Base-by-base conservation (phyloP, 2,888 invertebrate genomes). In the Antitype chi region DNA sequence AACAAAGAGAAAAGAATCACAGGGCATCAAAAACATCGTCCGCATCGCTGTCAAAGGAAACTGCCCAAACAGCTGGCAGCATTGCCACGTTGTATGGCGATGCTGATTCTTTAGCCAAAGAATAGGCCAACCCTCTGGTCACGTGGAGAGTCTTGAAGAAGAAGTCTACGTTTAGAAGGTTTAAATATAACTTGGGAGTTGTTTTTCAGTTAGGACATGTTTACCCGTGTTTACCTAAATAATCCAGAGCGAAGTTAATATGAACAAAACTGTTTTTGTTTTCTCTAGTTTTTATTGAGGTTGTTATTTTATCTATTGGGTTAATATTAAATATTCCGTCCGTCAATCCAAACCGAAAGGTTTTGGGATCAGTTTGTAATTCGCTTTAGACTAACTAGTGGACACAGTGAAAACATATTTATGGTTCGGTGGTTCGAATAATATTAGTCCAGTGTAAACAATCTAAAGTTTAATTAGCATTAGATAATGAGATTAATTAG, bases 301-400 rank as follows among this genome's bases (percentile, higher is more conserved):
- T 69, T 32, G 25, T 7, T 64, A 38, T 32, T 57, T 38, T 47
- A 47, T 47, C 6, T 79, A 52, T 69, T 73, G 6, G 49, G n/a
- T 52, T 55, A 20, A 64, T 73, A 69, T 73, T 69, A 53, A 81
- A 78, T 79, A 84, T 75, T 84, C 67, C 25, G 43, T 52, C 49
- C 32, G 8, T 69, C 84, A 57, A 69, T 47, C 20, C 47, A 23
- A 52, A 9, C 63, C 8, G 9, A 68, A 32, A 57, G 63, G 17
- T 81, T 75, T 75, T 32, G 49, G 75, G 63, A 52, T 67, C 23
- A 53, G 23, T 84, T 74, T 28, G 20, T 70, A 59, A 75, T 79
- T 74, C 5, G 57, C 47, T 70, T 68, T 23, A 8, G 47, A 74
- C 20, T 53, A 53, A 68, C n/a, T 75, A 64, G 25, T 25, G 32